These are phyloP conservation scores for Pardalotus punctatus DNA, from an alignment of 2,113 vertebrate genomes.

Conservation along the genomic window DNA sequence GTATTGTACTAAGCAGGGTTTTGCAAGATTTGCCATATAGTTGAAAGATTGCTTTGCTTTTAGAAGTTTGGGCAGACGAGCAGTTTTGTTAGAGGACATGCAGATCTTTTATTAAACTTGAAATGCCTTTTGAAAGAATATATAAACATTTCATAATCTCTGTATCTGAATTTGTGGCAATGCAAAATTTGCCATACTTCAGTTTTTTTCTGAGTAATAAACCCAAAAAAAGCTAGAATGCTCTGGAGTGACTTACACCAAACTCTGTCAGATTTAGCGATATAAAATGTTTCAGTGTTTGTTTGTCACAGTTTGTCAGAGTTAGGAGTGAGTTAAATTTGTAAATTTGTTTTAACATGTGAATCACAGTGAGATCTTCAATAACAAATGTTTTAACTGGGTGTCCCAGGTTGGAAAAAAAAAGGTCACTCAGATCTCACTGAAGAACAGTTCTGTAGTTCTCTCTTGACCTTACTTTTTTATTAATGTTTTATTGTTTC, in stretches of 20 bases:
- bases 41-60: background rate
- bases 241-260: background rate
- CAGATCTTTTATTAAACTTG: background rate
- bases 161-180: background rate
- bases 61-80: background rate
- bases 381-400: background rate
- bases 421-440: background rate
- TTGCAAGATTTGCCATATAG: background rate
- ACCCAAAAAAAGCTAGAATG: background rate
- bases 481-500: slow-evolving; percentile 37
- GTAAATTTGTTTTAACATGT: background rate
- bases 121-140: background rate
- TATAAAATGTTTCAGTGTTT: background rate
- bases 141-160: background rate
- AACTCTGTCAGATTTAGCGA: background rate
- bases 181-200: background rate
- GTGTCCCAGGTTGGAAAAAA: background rate
- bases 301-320: background rate
- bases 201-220: background rate
- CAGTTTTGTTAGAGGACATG: background rate
- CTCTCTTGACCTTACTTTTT: background rate
- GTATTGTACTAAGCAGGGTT: background rate
- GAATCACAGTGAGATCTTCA: background rate
- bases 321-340: background rate
- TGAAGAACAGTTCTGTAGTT: background rate